These are phyloP conservation scores for Triplophysa siluroides DNA, from an alignment of 2,113 vertebrate genomes.

Conservation along the genomic window DNA sequence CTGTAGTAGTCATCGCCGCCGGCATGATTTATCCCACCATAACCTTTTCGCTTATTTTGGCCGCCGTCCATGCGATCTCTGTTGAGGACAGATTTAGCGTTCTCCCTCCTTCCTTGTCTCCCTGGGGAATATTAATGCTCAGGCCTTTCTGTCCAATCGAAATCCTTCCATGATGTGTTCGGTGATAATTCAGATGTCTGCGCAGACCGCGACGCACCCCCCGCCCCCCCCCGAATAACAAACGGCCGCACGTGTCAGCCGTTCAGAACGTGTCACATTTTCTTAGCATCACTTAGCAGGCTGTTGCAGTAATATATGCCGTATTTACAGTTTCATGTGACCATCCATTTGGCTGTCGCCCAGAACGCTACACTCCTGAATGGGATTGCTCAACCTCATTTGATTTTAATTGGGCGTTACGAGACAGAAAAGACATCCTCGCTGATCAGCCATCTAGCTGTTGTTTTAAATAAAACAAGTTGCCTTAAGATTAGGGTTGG, in stretches of 20 bases:
- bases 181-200: constrained; percentile 35
- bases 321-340: constrained; percentile 18
- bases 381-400: constrained; percentile 25
- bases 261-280: background rate
- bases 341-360: constrained; percentile 29
- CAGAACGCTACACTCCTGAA: background rate
- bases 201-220: background rate
- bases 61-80: constrained; percentile 32
- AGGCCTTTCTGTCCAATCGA: background rate
- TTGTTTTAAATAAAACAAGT: too few species aligned
- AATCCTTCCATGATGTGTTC: constrained; percentile 28
- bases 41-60: constrained; percentile 42
- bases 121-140: background rate
- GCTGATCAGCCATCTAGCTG: too few species aligned
- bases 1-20: constrained; percentile 1
- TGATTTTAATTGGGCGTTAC: constrained; percentile 33
- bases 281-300: constrained; percentile 19
- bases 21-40: constrained; percentile 27
- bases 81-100: constrained; percentile 44
- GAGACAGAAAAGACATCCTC: background rate
- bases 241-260: constrained; percentile 15
- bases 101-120: background rate
- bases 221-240: constrained; percentile 17
- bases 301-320: constrained; percentile 31
- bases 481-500: too few species aligned